Conservation (phyloP, 2,888 invertebrate species). For the Apotomis turbidana region DNA sequence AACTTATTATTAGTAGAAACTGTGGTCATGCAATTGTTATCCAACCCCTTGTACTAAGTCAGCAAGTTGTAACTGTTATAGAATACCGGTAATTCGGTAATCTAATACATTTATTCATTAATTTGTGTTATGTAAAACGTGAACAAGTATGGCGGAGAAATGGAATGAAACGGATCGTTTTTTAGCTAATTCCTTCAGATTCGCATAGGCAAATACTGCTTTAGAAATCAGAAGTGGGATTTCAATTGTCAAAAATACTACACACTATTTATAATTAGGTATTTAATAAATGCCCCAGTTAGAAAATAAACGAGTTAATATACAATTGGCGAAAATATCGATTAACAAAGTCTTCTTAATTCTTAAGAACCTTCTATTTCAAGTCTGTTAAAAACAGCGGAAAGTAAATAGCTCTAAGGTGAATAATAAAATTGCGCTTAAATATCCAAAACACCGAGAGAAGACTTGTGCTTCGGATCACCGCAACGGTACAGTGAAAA, state of each 20-base stretch:
- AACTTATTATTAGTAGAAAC: slow-evolving; percentile 22
- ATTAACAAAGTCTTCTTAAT: too few species aligned
- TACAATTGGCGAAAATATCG: too few species aligned
- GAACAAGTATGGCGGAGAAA: neutral
- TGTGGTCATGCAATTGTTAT: slow-evolving; percentile 28
- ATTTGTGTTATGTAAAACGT: slow-evolving; percentile 15
- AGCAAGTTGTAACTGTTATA: slow-evolving; percentile 16
- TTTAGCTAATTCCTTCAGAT: neutral
- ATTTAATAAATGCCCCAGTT: too few species aligned
- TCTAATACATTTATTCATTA: slow-evolving; percentile 27
- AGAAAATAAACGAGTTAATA: too few species aligned
- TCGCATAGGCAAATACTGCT: neutral
- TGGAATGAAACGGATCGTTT: slow-evolving; percentile 1
- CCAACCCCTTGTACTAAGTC: slow-evolving; percentile 23
- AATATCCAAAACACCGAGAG: neutral
- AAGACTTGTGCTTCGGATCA: slow-evolving; percentile 3
- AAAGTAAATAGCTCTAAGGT: too few species aligned
- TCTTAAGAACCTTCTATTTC: too few species aligned
- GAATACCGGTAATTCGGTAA: slow-evolving; percentile 28
- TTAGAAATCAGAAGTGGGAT: neutral
- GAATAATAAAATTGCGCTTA: neutral
- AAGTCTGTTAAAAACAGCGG: too few species aligned
- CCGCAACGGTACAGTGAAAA: slow-evolving; percentile 15
- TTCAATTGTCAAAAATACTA: too few species aligned
- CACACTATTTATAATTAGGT: too few species aligned